Evolutionary conservation across 37 sponge, comb jelly and placozoan genomes (phyloP).

Genomic region (Diacarnus erythraeanus): DNA sequence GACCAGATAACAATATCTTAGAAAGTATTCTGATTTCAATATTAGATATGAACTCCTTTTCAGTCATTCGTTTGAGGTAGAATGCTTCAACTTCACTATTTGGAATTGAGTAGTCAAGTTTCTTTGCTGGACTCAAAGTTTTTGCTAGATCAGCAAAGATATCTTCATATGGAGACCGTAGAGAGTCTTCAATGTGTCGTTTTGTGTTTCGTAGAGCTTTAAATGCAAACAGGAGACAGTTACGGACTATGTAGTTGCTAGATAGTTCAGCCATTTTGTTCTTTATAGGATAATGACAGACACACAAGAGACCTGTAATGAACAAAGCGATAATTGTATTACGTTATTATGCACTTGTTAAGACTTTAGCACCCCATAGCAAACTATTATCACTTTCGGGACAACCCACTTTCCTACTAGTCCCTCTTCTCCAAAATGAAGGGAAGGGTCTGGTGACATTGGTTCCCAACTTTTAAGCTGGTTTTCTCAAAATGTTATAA

Average conservation of each 20-base stretch:
- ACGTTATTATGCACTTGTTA: too few species aligned
- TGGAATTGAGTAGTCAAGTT: neutral
- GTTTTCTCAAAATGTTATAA: too few species aligned
- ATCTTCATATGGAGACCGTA: conserved; percentile 25
- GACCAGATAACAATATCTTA: neutral
- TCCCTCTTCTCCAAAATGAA: too few species aligned
- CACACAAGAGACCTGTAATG: too few species aligned
- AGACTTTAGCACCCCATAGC: too few species aligned
- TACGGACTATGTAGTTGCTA: conserved; percentile 14
- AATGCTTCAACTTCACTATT: conserved; percentile 52
- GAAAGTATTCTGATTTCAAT: conserved; percentile 13
- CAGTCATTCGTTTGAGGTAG: conserved; percentile 9
- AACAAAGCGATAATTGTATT: too few species aligned
- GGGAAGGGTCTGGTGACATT: too few species aligned
- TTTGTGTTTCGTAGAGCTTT: conserved; percentile 14
- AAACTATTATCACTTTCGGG: too few species aligned
- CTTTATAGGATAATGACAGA: neutral
- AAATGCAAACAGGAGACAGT: conserved; percentile 24
- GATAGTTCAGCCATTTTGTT: neutral
- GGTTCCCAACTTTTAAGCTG: too few species aligned
- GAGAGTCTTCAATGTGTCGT: conserved; percentile 16
- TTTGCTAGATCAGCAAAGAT: conserved; percentile 19
- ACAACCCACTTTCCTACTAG: too few species aligned
- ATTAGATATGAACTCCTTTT: conserved; percentile 8
- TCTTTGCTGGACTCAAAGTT: neutral